Conservation (phyloP, 1,140 invertebrate genomes). For the Campoletis sonorensis region DNA sequence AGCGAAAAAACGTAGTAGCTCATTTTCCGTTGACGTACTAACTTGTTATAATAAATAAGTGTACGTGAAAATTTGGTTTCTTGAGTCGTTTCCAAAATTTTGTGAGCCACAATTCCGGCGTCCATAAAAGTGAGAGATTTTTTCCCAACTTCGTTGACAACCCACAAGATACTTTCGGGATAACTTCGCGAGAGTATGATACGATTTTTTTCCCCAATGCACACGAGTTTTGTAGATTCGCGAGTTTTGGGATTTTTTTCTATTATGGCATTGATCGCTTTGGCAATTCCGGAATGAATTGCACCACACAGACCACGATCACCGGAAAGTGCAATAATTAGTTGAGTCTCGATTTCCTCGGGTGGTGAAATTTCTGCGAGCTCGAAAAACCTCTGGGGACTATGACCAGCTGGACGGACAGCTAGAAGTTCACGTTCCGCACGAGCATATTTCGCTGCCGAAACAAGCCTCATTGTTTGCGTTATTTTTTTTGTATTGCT, state of each 20-base stretch:
- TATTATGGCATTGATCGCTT: constrained; percentile 84
- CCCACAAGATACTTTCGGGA: constrained; percentile 87
- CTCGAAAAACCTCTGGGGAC: constrained; percentile 90
- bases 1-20: too few relatives aligned
- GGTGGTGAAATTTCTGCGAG: constrained; percentile 83
- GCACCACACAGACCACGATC: constrained; percentile 96
- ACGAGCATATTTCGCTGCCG: constrained; percentile 89
- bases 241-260: constrained; percentile 76
- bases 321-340: constrained; percentile 93
- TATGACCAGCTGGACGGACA: constrained; percentile 90
- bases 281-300: constrained; percentile 91
- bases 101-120: constrained; percentile 87
- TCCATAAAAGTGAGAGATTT: constrained; percentile 92
- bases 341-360: constrained; percentile 82
- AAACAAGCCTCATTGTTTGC: constrained; percentile 99
- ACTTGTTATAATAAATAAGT: constrained; percentile 91
- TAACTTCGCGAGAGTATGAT: constrained; percentile 87
- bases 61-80: constrained; percentile 88
- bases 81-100: constrained; percentile 82
- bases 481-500: constrained; percentile 99
- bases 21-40: constrained; percentile 75
- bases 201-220: constrained; percentile 94
- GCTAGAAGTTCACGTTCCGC: constrained; percentile 94
- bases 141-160: constrained; percentile 88
- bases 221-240: constrained; percentile 87